Evolutionary conservation across 2,888 invertebrate species (phyloP).

Genomic region (Amorpha juglandis): DNA sequence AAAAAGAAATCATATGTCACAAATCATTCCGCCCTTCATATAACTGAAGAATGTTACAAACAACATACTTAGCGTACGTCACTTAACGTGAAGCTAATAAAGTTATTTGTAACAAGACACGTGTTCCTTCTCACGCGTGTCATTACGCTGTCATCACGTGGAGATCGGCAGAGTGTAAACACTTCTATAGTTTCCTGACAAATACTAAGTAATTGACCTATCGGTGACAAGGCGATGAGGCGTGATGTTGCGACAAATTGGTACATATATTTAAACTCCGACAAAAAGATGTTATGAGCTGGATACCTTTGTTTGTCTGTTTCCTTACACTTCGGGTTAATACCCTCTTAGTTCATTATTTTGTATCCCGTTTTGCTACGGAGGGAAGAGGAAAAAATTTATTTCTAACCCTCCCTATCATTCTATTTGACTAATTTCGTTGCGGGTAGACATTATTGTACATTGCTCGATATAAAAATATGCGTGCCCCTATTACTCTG

Average conservation of each 20-base stretch:
- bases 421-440: too few relatives aligned
- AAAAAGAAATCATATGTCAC: neutral
- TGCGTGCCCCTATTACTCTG: too few relatives aligned
- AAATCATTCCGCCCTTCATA: neutral
- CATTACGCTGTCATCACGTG: neutral
- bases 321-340: too few relatives aligned
- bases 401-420: too few relatives aligned
- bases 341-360: too few relatives aligned
- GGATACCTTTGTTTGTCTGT: too few relatives aligned
- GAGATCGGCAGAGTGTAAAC: neutral
- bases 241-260: conserved; percentile 1
- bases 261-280: neutral
- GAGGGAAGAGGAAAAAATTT: too few relatives aligned
- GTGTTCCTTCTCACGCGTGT: conserved; percentile 7
- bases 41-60: neutral
- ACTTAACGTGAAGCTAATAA: conserved; percentile 7
- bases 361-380: too few relatives aligned
- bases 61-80: conserved; percentile 30
- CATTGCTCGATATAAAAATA: too few relatives aligned
- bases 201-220: neutral
- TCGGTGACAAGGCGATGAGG: neutral
- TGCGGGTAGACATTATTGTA: too few relatives aligned
- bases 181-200: neutral
- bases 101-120: conserved; percentile 3
- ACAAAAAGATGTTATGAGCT: too few relatives aligned